A percentile compares a stretch with the other conserved stretches of the same genome.
phyloP scores from a whole-genome alignment of 1,140 invertebrate genomes.

The Drosophila sucinea region DNA sequence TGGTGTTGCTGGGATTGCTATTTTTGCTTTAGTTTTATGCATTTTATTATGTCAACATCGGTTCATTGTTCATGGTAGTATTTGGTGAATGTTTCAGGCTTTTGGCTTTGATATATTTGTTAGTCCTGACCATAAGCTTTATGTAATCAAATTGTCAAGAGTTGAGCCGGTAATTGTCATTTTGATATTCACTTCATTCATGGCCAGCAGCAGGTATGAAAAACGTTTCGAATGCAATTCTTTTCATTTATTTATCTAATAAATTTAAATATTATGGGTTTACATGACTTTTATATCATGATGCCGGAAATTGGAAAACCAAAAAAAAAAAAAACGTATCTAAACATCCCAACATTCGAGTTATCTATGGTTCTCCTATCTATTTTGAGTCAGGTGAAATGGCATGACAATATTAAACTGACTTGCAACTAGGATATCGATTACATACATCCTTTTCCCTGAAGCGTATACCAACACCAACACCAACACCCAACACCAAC shows the following conservation, averaged over 20 bases:
- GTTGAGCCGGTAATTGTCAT: slow-evolving; percentile 60
- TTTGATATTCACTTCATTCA: slow-evolving; percentile 20
- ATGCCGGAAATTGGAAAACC: slow-evolving; percentile 61
- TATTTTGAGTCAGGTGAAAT: slow-evolving; percentile 47
- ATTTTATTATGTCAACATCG: slow-evolving; percentile 79
- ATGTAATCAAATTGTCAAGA: slow-evolving; percentile 64
- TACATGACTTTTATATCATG: neutral
- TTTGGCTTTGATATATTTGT: slow-evolving; percentile 79
- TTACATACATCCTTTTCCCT: neutral
- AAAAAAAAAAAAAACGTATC: slow-evolving; percentile 18
- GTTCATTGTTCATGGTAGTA: slow-evolving; percentile 67
- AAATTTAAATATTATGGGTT: no score
- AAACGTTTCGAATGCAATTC: slow-evolving; percentile 37
- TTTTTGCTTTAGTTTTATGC: slow-evolving; percentile 72
- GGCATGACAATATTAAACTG: slow-evolving; percentile 31
- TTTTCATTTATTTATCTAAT: no score
- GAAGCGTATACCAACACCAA: neutral
- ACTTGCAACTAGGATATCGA: slow-evolving; percentile 2
- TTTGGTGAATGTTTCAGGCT: slow-evolving; percentile 55
- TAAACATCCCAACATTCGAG: neutral
- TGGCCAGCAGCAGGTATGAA: slow-evolving; percentile 12
- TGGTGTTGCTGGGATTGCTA: slow-evolving; percentile 36
- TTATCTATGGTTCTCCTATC: slow-evolving; percentile 4
- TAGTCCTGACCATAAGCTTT: slow-evolving; percentile 66
- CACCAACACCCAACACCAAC: neutral